Conservation (phyloP, 2,797 vertebrate species). For the Enteromius thamalakanensis region DNA sequence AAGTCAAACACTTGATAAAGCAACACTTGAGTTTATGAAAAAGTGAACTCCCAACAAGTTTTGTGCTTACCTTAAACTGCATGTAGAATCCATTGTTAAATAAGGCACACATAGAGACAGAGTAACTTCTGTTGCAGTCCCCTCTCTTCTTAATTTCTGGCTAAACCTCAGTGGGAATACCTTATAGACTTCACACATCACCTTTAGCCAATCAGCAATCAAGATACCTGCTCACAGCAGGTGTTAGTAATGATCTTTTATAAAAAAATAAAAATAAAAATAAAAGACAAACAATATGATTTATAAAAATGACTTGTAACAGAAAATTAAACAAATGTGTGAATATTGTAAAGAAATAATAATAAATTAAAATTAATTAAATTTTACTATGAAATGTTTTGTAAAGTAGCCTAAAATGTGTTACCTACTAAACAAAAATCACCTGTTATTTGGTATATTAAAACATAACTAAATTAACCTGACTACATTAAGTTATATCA, state of each 20-base stretch:
- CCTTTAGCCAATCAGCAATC: conserved; percentile 28
- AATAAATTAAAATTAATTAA: not conserved
- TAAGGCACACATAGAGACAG: not conserved
- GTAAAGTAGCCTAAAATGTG: not conserved
- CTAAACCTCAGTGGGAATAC: not conserved
- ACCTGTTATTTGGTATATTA: not conserved
- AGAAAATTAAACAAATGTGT: not conserved
- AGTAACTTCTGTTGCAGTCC: not conserved
- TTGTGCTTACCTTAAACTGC: not conserved
- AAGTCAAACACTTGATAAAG: not conserved
- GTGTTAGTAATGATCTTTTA: conserved; percentile 21
- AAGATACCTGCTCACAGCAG: not conserved
- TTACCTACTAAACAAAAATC: not conserved
- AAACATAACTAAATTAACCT: not conserved
- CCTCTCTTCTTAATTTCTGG: not conserved
- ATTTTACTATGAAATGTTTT: not conserved
- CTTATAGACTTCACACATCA: not conserved
- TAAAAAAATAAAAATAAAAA: not conserved
- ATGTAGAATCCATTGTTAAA: not conserved
- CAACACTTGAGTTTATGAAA: no score
- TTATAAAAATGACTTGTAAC: not conserved
- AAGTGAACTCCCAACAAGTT: no score
- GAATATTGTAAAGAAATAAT: not conserved
- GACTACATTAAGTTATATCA: not conserved
- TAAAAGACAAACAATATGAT: not conserved